Evolutionary conservation across 2,113 vertebrate species (phyloP), one percentile per base, ranked within the genome.

Genomic region (Orthochromis malagaraziensis): DNA sequence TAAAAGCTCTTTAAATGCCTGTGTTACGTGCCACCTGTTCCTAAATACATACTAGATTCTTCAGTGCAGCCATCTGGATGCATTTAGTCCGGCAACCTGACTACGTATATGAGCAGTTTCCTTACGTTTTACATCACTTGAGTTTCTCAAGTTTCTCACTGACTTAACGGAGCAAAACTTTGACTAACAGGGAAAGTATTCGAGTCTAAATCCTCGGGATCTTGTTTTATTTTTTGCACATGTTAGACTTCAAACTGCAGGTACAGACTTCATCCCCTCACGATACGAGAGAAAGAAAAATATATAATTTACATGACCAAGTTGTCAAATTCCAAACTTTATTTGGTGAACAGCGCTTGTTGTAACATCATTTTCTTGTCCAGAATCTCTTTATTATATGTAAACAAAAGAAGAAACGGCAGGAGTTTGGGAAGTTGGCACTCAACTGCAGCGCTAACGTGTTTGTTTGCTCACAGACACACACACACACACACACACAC

Each of bases 401-500:
- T 53, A 68, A 82, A 95, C 89, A 94, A 93, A 84, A 85, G 80
- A 86, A 21, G 31, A 87, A 85, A 90, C 47, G 82, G 84, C 42
- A 86, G 21, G 54, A 92, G 90, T 94, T 93, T 83, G 60, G 82
- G 79, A 88, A 92, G 89, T 83, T 86, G 83, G 85, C 79, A 68
- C 17, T 70, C 45, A 29, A 84, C 54, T 80, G 86, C 63, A 90
- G 86, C 33, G 12, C 88, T 75, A 51, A 63, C 84, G 29, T 84
- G 89, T 92, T 92, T 92, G 75, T 84, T 89, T 86, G 51, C 73
- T 65, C 84, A 90, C 84, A 73, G 90, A 45, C 88, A 89, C 92
- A 58, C 79, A 60, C 88, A 14, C 88, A 87, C 91, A 49, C 79
- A 80, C 40, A 77, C 79, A 87, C 82, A 79, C 82, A 83, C 75